Conservation (phyloP, 2,113 vertebrate genomes). For the Terrapene triunguis region DNA sequence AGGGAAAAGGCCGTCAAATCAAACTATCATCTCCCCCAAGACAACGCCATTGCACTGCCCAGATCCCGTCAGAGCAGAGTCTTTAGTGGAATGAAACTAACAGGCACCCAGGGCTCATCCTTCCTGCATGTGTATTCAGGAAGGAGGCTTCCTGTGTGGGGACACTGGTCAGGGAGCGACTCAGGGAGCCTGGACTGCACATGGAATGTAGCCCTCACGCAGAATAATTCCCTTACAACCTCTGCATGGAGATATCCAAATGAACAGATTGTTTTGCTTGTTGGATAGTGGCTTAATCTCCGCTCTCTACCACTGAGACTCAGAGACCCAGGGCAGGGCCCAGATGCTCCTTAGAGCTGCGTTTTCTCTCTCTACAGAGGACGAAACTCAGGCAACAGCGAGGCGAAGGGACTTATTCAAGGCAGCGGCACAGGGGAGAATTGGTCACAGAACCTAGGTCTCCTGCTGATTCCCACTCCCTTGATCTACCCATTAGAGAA, state of each 20-base stretch:
- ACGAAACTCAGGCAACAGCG: rapidly evolving
- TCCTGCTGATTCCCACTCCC: neutral
- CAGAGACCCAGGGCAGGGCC: neutral
- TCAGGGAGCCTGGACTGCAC: conserved; percentile 2
- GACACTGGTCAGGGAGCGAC: neutral
- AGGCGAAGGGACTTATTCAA: neutral
- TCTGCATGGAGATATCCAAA: neutral
- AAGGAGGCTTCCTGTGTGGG: neutral
- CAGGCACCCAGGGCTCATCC: neutral
- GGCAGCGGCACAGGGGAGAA: neutral
- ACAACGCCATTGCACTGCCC: neutral
- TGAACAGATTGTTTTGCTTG: rapidly evolving
- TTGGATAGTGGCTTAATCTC: neutral
- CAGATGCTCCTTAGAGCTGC: neutral
- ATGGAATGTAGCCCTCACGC: neutral
- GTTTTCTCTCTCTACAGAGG: neutral
- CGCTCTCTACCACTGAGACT: rapidly evolving
- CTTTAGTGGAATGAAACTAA: neutral
- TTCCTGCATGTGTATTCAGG: neutral
- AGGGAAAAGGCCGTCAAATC: neutral
- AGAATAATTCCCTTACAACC: neutral
- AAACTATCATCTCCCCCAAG: neutral
- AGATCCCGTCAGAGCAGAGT: neutral
- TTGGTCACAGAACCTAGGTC: neutral
- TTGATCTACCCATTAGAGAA: neutral